Evolutionary conservation across 1,140 invertebrate genomes (phyloP).

Genomic region (Pachypsylla venusta): DNA sequence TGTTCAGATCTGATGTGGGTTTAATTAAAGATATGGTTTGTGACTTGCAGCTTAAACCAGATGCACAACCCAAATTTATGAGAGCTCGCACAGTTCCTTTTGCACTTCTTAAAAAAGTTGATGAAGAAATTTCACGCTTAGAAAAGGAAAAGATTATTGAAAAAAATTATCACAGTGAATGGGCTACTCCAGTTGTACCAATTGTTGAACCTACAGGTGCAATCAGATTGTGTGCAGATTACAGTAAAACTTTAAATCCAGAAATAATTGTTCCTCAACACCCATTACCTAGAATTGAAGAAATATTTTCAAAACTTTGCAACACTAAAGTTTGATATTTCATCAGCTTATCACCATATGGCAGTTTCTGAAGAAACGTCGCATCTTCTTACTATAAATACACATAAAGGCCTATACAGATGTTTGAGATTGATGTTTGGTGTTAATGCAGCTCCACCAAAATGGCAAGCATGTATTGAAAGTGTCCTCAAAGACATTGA

Average conservation of each 20-base stretch:
- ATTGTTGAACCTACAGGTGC: constrained; percentile 29
- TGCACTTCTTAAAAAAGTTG: constrained; percentile 24
- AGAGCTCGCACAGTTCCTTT: constrained; percentile 27
- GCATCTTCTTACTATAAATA: constrained; percentile 22
- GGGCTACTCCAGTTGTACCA: constrained; percentile 32
- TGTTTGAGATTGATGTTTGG: neutral
- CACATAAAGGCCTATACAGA: constrained; percentile 11
- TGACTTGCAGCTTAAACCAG: no score
- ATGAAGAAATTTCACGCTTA: constrained; percentile 24
- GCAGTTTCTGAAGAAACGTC: constrained; percentile 24
- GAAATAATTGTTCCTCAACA: constrained; percentile 19
- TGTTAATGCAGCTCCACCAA: no score
- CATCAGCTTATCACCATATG: constrained; percentile 27
- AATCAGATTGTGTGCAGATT: constrained; percentile 31
- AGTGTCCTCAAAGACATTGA: no score
- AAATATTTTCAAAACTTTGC: constrained; percentile 19
- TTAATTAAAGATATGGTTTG: no score
- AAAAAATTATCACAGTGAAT: constrained; percentile 28
- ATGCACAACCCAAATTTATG: constrained; percentile 25
- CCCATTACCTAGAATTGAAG: constrained; percentile 20
- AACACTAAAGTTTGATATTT: constrained; percentile 26
- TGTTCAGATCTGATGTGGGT: no score
- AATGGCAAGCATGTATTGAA: no score
- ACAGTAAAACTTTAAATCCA: constrained; percentile 23
- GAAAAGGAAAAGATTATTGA: constrained; percentile 26